These are phyloP conservation scores for Chironomus tentans DNA, from an alignment of 2,888 invertebrate genomes.

Conservation along the genomic window DNA sequence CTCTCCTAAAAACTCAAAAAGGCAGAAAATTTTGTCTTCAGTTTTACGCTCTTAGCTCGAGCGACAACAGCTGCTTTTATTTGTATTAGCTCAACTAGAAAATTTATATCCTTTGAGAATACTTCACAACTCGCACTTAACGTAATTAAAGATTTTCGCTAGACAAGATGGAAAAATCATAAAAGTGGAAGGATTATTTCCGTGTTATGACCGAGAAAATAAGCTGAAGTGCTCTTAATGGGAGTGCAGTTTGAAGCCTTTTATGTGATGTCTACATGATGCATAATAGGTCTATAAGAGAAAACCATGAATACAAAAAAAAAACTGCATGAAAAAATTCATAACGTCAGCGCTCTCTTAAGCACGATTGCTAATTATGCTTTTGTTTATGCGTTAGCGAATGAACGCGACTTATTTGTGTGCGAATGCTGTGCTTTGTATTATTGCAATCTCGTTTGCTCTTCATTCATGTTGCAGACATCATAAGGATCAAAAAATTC, in stretches of 20 bases:
- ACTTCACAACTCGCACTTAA: no score
- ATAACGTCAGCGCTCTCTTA: background rate
- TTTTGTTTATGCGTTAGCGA: background rate
- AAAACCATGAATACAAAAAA: background rate
- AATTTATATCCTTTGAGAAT: no score
- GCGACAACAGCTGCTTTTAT: no score
- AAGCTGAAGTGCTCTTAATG: background rate
- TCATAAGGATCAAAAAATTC: background rate
- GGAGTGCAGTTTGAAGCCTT: no score
- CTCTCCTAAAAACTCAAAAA: no score
- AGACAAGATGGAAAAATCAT: no score
- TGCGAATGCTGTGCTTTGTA: background rate
- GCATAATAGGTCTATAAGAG: background rate
- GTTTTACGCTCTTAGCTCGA: no score
- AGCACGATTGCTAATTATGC: conserved; percentile 13
- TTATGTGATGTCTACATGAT: background rate
- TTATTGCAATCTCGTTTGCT: background rate
- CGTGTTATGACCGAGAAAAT: conserved; percentile 1
- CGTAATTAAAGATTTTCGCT: no score
- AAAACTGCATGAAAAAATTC: background rate
- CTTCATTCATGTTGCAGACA: conserved; percentile 1
- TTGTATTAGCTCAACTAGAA: no score
- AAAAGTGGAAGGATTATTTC: background rate
- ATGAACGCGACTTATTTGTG: background rate
- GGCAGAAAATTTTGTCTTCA: no score